A percentile compares a stretch with the other conserved stretches of the same genome.
phyloP scores from a whole-genome alignment of 2,113 vertebrate species.

The Ploceus nigricollis region DNA sequence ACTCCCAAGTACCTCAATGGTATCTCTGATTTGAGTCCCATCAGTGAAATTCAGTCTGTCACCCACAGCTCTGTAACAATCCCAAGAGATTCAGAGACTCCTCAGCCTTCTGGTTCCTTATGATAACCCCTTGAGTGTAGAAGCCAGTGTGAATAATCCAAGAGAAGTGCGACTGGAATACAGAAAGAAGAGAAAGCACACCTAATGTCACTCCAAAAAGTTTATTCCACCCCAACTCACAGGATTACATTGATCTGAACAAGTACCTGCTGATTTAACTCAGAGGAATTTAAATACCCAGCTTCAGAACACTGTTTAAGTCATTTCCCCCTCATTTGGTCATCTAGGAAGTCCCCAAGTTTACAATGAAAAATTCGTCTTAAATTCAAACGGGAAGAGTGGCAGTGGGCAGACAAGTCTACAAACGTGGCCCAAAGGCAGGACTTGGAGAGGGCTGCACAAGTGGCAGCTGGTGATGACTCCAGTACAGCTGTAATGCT shows the following conservation, averaged over 20 bases:
- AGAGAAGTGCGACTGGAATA: constrained; percentile 12
- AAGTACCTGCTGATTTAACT: neutral
- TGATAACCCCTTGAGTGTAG: neutral
- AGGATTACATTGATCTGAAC: neutral
- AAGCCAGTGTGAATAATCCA: neutral
- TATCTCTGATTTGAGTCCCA: constrained; percentile 41
- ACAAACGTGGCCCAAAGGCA: neutral
- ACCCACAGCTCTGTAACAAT: neutral
- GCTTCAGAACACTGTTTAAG: neutral
- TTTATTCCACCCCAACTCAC: neutral
- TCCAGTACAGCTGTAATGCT: neutral
- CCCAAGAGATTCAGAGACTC: neutral
- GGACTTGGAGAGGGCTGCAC: neutral
- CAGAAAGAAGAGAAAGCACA: constrained; percentile 14
- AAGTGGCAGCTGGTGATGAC: neutral
- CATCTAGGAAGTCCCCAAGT: neutral
- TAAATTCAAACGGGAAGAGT: neutral
- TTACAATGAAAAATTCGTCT: neutral
- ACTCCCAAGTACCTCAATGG: constrained; percentile 18
- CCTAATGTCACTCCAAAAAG: neutral
- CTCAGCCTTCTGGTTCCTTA: constrained; percentile 20
- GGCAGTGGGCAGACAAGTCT: neutral
- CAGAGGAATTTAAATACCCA: neutral
- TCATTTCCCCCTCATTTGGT: neutral
- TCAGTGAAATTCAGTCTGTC: constrained; percentile 27